Percentiles rank a stretch among this genome's conserved stretches.
phyloP scores from a whole-genome alignment of 2,113 vertebrate species.

The Grantiella picta region DNA sequence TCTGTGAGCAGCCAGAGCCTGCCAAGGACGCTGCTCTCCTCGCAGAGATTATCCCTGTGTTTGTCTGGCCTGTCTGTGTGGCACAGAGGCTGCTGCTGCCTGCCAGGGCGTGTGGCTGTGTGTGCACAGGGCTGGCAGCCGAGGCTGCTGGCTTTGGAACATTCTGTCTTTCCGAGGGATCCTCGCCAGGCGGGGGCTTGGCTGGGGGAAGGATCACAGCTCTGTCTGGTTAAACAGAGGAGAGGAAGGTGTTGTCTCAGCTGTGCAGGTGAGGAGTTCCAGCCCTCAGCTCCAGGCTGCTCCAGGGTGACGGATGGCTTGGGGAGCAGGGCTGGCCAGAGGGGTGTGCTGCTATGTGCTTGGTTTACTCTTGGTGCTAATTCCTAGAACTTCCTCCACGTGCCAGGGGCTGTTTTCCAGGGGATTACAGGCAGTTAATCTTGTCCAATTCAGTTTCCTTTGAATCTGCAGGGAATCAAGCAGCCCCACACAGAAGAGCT shows the following conservation, averaged over 20 bases:
- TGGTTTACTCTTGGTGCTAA: background rate
- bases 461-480: background rate
- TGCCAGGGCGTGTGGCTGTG: background rate
- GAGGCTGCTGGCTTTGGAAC: fast-evolving
- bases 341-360: background rate
- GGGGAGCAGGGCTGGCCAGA: background rate
- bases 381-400: background rate
- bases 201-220: background rate
- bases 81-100: background rate
- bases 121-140: background rate
- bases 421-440: background rate
- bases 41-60: background rate
- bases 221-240: background rate
- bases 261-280: background rate
- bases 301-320: background rate
- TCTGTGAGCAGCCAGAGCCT: fast-evolving
- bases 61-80: fast-evolving
- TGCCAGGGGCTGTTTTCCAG: background rate
- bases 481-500: background rate
- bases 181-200: background rate
- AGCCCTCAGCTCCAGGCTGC: background rate
- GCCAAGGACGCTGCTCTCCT: background rate
- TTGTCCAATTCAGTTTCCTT: background rate
- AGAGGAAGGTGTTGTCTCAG: background rate
- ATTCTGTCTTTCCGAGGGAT: background rate